Conservation (phyloP, 2,888 invertebrate genomes). For the Lamellibrachia columna region DNA sequence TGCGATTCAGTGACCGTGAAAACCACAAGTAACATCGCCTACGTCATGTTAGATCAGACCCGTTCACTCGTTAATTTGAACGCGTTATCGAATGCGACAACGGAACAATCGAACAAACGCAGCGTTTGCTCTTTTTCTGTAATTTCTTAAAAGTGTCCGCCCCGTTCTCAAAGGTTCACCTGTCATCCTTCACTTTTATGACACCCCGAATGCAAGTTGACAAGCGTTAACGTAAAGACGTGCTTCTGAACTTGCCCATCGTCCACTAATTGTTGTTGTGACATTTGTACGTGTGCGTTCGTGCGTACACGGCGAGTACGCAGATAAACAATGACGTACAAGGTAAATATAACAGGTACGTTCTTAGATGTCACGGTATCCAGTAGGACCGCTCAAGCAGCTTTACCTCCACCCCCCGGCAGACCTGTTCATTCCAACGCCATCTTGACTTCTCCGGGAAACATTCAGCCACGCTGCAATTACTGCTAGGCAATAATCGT, state of each 20-base stretch:
- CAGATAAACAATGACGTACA: neutral
- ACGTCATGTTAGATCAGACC: neutral
- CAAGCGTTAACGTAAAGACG: neutral
- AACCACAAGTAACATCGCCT: neutral
- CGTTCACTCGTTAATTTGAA: neutral
- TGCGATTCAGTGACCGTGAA: neutral
- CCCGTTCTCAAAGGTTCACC: neutral
- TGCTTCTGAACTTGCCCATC: neutral
- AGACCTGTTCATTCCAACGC: too few relatives aligned
- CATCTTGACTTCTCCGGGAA: too few relatives aligned
- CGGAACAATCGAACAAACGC: neutral
- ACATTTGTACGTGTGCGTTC: neutral
- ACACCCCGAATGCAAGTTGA: neutral
- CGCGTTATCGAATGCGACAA: neutral
- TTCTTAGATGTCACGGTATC: neutral
- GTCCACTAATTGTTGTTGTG: neutral
- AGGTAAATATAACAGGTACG: neutral
- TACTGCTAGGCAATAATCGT: too few relatives aligned
- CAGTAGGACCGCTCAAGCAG: neutral
- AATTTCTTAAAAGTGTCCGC: neutral
- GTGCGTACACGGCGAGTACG: neutral
- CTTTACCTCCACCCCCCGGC: neutral
- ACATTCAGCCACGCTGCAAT: too few relatives aligned
- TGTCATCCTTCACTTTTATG: neutral
- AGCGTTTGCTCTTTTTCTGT: neutral